phyloP scores from a whole-genome alignment of 2,888 invertebrate genomes.

The Tachina grossa region DNA sequence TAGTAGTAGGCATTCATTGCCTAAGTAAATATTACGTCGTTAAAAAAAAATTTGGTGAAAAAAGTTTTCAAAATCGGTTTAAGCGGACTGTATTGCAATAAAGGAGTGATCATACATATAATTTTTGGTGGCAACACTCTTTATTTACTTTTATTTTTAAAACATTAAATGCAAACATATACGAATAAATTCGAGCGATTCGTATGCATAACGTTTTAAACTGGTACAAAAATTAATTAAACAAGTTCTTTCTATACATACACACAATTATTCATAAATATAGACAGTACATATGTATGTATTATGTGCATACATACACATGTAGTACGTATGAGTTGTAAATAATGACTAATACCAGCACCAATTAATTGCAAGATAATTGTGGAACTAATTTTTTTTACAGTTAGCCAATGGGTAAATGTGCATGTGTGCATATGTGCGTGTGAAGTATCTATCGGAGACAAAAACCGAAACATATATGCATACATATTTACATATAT shows the following conservation, averaged over 20 bases:
- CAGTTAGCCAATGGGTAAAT: neutral
- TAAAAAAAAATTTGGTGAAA: too few relatives aligned
- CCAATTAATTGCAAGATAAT: conserved; percentile 22
- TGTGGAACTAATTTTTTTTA: conserved; percentile 12
- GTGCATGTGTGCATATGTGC: neutral
- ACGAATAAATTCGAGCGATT: conserved; percentile 20
- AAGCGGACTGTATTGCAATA: too few relatives aligned
- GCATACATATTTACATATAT: neutral
- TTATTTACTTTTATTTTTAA: neutral
- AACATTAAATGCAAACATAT: neutral
- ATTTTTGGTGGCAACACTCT: too few relatives aligned
- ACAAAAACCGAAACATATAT: conserved; percentile 4
- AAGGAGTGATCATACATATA: too few relatives aligned
- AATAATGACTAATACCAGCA: neutral
- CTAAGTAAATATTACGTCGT: too few relatives aligned
- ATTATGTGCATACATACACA: too few relatives aligned
- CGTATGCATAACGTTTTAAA: conserved; percentile 10
- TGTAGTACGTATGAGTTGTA: neutral
- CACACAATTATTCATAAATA: neutral
- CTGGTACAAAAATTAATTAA: conserved; percentile 3
- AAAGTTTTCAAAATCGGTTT: too few relatives aligned
- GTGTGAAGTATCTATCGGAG: neutral
- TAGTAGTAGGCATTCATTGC: too few relatives aligned
- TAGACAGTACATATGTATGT: too few relatives aligned
- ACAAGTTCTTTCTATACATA: conserved; percentile 32